Evolutionary conservation across 2,888 invertebrate genomes (phyloP), one percentile per base, ranked within the genome.

Genomic region (Apotomis turbidana): DNA sequence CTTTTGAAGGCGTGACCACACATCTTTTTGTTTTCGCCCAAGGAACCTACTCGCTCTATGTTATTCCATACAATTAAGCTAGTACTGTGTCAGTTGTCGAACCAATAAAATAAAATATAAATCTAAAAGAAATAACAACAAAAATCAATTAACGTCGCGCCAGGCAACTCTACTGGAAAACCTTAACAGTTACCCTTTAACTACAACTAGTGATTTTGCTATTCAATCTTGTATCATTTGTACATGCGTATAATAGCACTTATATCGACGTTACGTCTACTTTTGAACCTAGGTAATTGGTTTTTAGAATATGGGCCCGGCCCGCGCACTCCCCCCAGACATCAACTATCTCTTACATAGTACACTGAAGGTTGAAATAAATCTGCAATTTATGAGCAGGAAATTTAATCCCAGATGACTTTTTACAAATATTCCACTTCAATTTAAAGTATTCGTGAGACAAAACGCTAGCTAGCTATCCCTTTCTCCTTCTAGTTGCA

Each of bases 241-340:
- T 92, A 92, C 92, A 92, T 87, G 89, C 87, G 81, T 88, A 83
- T 87, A 88, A 87, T 88, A 89, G 89, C 90, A 88, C 90, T 90
- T 91, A 88, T 81, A 77, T 76, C 63, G 67, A 84, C 83, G 85
- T 85, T 82, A 87, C 78, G 75, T 83, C 86, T 89, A 89, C 83
- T 78, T 84, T 82, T 84, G 78, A 87, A 85, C 85, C 83, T 85
- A 87, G 81, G 81, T 80, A 81, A 87, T 85, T 85, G 85, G 82
- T 85, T 88, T 90, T 90, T 91, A 89, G 91, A 90, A 89, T 88
- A 82, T 77, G 63, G 71, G 71, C 64, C 66, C 68, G 46, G 49
- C 67, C 67, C 61, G 55, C 52, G 36, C 55, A 6, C 2, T 36
- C 49, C 36, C 57, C 44, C 55, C 66, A 66, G 46, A 55, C 55